Evolutionary conservation across 2,113 vertebrate genomes (phyloP), one percentile per base, ranked within the genome.

Genomic region (Centrocercus urophasianus): DNA sequence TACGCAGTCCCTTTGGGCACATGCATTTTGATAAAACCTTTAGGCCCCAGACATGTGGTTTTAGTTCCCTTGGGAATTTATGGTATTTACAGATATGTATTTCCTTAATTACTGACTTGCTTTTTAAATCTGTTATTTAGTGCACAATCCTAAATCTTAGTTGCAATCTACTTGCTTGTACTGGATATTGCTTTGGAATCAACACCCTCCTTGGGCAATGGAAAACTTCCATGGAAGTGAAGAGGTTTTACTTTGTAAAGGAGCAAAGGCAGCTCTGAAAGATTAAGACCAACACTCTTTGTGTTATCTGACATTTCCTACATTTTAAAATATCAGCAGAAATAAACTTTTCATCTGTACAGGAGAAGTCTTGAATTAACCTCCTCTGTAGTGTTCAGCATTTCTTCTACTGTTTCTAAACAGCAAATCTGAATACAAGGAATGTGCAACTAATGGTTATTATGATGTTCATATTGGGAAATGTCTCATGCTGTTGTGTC

Each of bases 331-430:
- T 5, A 60, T 14, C 38, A 75, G 27, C 20, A 78, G 78, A 87
- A 75, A 42, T 1, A 34, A 0, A 43, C 3, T 34, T 3, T 83
- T 67, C 22, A 5, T 48, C n/a, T 60, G 6, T 47, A 20, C 9
- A 70, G 16, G 80, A 28, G 4, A 56, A 36, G 38, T 22, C 34
- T 36, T 73, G 66, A 67, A 54, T 28, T 32, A 61, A 54, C 10
- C 11, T 61, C 16, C 7, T 52, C 30, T 30, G 40, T 0, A 69
- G 14, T 0, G 0, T 21, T 48, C 40, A 10, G 30, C 6, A 24
- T 11, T 90, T 88, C 54, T 86, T 32, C 32, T 18, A 42, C n/a
- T 56, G 8, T 12, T 79, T 60, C 63, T 57, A 60, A 80, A 10
- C n/a, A 47, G 24, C 63, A 69, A 80, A 80, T 30, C 12, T 60